Evolutionary conservation across 2,797 vertebrate species (phyloP).

Genomic region (Oophaga sylvatica): DNA sequence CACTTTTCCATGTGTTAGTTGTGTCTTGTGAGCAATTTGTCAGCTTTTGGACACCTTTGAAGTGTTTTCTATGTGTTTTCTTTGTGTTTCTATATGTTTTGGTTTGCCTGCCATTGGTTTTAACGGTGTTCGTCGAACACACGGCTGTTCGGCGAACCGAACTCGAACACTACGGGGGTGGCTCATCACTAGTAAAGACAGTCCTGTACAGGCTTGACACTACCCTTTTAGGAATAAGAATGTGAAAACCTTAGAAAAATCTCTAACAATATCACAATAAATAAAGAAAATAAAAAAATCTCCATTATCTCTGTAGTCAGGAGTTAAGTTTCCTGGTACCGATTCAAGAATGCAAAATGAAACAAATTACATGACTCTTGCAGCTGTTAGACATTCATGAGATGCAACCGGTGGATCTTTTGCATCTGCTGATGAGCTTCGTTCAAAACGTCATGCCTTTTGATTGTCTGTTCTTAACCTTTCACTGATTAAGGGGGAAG

Average conservation of each 20-base stretch:
- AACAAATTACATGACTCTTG: slow-evolving; percentile 27
- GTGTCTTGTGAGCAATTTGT: too few relatives aligned
- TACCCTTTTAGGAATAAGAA: not conserved
- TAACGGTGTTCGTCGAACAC: too few relatives aligned
- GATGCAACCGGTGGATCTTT: slow-evolving; percentile 46
- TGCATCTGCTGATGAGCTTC: slow-evolving; percentile 49
- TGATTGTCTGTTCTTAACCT: slow-evolving; percentile 56
- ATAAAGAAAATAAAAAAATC: not conserved
- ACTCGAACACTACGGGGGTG: too few relatives aligned
- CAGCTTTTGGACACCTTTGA: too few relatives aligned
- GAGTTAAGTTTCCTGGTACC: slow-evolving; percentile 24
- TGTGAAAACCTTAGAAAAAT: not conserved
- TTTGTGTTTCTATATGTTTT: too few relatives aligned
- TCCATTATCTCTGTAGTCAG: not conserved
- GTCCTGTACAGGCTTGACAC: not conserved
- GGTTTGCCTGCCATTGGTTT: too few relatives aligned
- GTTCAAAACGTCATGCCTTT: slow-evolving; percentile 25
- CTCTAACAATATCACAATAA: not conserved
- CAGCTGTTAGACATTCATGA: slow-evolving; percentile 51
- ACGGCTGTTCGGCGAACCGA: too few relatives aligned
- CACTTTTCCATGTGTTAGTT: too few relatives aligned
- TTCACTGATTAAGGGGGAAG: slow-evolving; percentile 47
- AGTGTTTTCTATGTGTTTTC: too few relatives aligned
- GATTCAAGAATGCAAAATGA: slow-evolving; percentile 33
- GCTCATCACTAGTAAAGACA: too few relatives aligned